Conservation (phyloP, 2,113 vertebrate species). For the Neoarius graeffei region DNA sequence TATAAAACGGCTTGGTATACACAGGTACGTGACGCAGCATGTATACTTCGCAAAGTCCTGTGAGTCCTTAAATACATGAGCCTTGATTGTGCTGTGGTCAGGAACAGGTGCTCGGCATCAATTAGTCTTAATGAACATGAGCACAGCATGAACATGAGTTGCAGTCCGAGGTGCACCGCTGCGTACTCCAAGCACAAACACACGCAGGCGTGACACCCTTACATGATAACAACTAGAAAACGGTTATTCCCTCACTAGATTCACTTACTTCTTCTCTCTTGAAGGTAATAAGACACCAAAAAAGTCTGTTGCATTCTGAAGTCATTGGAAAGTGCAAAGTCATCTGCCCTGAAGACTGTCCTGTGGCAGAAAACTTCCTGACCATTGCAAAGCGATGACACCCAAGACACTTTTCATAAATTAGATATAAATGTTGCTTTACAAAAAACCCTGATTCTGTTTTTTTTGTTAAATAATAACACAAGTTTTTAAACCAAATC, state of each 20-base stretch:
- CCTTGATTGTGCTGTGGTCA: no score
- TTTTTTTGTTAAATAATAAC: background rate
- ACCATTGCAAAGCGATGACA: background rate
- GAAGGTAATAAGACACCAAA: background rate
- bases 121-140: no score
- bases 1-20: no score
- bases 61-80: no score
- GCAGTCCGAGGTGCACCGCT: no score
- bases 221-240: background rate
- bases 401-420: background rate
- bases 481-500: background rate
- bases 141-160: no score
- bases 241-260: background rate
- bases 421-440: background rate
- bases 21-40: no score
- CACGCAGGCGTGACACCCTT: no score
- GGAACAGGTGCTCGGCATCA: no score
- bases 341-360: background rate
- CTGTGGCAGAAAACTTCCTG: background rate
- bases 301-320: background rate
- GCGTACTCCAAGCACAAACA: no score
- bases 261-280: background rate
- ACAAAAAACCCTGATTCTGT: background rate
- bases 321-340: background rate
- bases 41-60: no score